These are phyloP conservation scores for Rhabdornis inornatus DNA, from an alignment of 2,113 vertebrate species.

Conservation along the genomic window DNA sequence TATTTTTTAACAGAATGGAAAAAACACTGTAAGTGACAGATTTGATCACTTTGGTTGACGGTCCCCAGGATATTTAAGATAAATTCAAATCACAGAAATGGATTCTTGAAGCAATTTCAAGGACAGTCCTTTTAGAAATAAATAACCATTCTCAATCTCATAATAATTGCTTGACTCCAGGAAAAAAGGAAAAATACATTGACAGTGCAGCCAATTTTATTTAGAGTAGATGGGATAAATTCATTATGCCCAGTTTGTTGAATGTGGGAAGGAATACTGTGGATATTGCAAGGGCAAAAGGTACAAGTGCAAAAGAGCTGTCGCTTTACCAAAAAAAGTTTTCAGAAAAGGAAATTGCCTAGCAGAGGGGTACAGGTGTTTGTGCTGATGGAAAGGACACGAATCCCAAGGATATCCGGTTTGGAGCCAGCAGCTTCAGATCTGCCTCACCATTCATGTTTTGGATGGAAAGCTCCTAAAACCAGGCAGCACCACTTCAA, in stretches of 20 bases:
- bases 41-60: background rate
- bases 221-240: background rate
- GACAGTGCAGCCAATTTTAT: background rate
- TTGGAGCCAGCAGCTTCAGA: background rate
- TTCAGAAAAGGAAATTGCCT: background rate
- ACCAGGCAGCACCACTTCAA: fast-evolving
- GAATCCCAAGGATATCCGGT: background rate
- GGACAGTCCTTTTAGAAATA: background rate
- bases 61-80: background rate
- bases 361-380: background rate
- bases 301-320: background rate
- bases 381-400: fast-evolving
- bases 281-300: background rate
- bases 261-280: background rate
- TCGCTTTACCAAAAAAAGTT: background rate
- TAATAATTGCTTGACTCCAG: background rate
- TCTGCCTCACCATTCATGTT: background rate
- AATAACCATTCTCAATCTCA: background rate
- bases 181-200: background rate
- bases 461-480: background rate
- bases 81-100: background rate
- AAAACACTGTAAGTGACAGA: background rate
- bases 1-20: background rate
- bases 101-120: background rate
- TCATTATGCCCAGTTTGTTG: background rate